Conservation (phyloP, 2,888 invertebrate genomes). For the Silvanus unidentatus region DNA sequence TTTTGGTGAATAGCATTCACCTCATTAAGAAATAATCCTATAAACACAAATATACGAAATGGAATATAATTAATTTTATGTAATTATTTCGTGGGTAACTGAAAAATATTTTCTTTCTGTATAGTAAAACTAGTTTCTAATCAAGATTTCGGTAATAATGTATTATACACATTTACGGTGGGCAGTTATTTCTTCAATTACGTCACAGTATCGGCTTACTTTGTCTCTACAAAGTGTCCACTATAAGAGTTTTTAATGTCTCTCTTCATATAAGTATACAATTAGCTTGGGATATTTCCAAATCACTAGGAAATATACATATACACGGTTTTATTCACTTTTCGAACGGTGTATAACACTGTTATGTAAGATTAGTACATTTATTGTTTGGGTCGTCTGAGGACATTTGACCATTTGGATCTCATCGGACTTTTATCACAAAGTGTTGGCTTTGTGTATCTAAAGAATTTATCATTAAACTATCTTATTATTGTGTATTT, state of each 20-base stretch:
- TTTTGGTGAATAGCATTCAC: no score
- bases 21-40: no score
- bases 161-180: conserved; percentile 21
- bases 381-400: conserved; percentile 16
- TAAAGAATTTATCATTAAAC: no score
- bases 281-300: background rate
- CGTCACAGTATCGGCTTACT: conserved; percentile 16
- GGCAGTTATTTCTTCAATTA: conserved; percentile 20
- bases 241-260: background rate
- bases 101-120: background rate
- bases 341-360: background rate
- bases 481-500: no score
- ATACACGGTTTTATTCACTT: conserved; percentile 8
- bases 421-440: conserved; percentile 10
- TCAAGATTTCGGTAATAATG: conserved; percentile 34
- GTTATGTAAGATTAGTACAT: conserved; percentile 14
- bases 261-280: no score
- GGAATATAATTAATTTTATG: background rate
- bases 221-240: conserved; percentile 10
- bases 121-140: conserved; percentile 32
- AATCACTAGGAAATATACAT: conserved; percentile 14
- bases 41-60: no score
- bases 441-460: no score
- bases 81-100: conserved; percentile 5
- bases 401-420: no score